Percentiles rank a stretch among this genome's conserved stretches.
These are phyloP conservation scores for Blomia tropicalis DNA, from an alignment of 2,888 invertebrate genomes.

Conservation along the genomic window DNA sequence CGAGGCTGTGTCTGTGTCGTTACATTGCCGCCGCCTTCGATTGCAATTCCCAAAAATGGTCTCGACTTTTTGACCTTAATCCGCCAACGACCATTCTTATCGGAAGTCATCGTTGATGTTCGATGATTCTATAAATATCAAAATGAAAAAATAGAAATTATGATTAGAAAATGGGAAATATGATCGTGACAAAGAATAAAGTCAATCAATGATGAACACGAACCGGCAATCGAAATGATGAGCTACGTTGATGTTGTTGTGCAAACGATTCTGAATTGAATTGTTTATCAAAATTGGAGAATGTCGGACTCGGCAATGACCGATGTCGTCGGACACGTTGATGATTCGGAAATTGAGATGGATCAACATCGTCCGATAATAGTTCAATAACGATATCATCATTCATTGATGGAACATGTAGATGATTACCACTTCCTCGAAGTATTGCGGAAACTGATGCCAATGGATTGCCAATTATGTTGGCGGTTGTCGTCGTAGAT, in stretches of 20 bases:
- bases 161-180: slow-evolving; percentile 9
- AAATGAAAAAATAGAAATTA: not conserved
- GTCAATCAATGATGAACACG: not conserved
- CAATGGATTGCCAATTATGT: not conserved
- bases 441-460: not conserved
- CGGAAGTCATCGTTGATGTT: slow-evolving; percentile 26
- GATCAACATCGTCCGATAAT: not conserved
- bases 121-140: slow-evolving; percentile 27
- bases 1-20: slow-evolving; percentile 71
- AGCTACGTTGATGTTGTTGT: slow-evolving; percentile 29
- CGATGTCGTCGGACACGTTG: slow-evolving; percentile 28
- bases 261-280: slow-evolving; percentile 18
- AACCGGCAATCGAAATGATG: slow-evolving; percentile 28
- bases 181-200: not conserved
- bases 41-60: slow-evolving; percentile 85
- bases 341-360: not conserved
- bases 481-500: not conserved
- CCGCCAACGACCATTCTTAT: slow-evolving; percentile 41
- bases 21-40: slow-evolving; percentile 91
- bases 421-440: slow-evolving; percentile 7
- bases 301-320: slow-evolving; percentile 28
- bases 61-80: slow-evolving; percentile 81
- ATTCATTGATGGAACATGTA: not conserved
- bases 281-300: slow-evolving; percentile 5
- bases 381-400: not conserved